Base-by-base conservation (phyloP, 1,140 invertebrate species). In the Cotesia glomerata region DNA sequence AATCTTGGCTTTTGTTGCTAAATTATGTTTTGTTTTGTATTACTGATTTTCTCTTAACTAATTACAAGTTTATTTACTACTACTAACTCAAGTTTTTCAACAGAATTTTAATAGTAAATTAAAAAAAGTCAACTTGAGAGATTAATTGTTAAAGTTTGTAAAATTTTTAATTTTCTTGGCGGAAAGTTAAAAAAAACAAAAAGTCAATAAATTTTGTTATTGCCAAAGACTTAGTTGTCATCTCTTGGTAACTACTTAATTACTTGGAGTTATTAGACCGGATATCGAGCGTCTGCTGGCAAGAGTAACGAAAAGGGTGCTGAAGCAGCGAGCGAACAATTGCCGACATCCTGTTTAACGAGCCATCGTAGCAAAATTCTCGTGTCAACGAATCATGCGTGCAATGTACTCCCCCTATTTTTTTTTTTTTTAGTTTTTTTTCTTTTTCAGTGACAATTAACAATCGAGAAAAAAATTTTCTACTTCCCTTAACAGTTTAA, bases 321-420 rank as follows among this genome's bases (percentile, higher is more conserved):
- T 18, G 32, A n/a, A 35, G 62, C 13, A 64, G 32, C 34, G 7
- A 36, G 11, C 9, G 14, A 26, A 14, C 36, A 35, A 64, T 64
- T 64, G 62, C 62, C 62, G 62, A 64, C 62, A 64, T 64, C 62
- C 62, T 35, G 62, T 64, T 64, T 64, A 64, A 64, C 62, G 62
- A 64, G 62, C 62, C 62, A 14, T 34, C 14, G 9, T 14, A 35
- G 62, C 62, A 45, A 45, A 64, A 64, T 35, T 32, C 36, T 64
- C 62, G 62, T 64, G 62, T 64, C 62, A 64, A 64, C 62, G 62
- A 64, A 64, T 64, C 62, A 35, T 64, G 62, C 34, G 62, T 64
- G 62, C 39, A 11, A 45, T 45, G 39, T 45, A 45, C 36, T 64
- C 36, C 36, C 62, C 62, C 35, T 64, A 9, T 35, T 36, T 34